Evolutionary conservation across 92 coral and sea anemone genomes (phyloP).

Genomic region (Montipora capitata): DNA sequence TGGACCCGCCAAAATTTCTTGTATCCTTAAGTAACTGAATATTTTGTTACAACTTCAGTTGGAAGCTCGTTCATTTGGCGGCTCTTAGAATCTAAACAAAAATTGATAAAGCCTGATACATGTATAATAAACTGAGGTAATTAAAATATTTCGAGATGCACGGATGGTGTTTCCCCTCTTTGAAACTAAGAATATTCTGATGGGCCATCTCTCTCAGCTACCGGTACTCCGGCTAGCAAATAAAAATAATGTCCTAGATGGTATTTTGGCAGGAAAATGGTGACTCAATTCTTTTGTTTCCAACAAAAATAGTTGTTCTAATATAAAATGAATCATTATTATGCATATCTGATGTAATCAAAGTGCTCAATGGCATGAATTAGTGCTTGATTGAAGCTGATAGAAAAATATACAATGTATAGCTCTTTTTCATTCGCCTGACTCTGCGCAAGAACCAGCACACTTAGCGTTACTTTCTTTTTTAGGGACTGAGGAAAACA

Average conservation of each 20-base stretch:
- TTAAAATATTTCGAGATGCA: background rate
- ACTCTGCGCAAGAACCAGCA: background rate
- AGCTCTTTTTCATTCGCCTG: background rate
- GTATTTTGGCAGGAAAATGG: constrained; percentile 9
- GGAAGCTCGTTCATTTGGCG: constrained; percentile 17
- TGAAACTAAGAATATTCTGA: background rate
- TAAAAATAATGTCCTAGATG: background rate
- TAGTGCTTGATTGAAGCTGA: background rate
- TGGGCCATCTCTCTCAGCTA: constrained; percentile 17
- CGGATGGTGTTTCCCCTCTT: background rate
- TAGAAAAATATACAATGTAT: background rate
- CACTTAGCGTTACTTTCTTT: constrained; percentile 9
- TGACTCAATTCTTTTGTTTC: background rate
- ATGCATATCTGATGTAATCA: background rate
- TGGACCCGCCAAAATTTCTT: constrained; percentile 23
- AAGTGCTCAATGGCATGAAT: background rate
- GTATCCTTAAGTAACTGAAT: constrained; percentile 53
- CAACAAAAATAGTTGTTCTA: background rate
- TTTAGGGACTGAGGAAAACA: constrained; percentile 2
- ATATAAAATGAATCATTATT: background rate
- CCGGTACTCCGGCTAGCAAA: constrained; percentile 7
- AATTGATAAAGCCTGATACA: too few relatives aligned
- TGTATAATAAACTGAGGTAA: background rate
- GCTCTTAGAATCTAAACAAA: constrained; percentile 2
- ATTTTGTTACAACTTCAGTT: constrained; percentile 52